phyloP scores from a whole-genome alignment of 2,797 vertebrate genomes.

The Caiman crocodilus region DNA sequence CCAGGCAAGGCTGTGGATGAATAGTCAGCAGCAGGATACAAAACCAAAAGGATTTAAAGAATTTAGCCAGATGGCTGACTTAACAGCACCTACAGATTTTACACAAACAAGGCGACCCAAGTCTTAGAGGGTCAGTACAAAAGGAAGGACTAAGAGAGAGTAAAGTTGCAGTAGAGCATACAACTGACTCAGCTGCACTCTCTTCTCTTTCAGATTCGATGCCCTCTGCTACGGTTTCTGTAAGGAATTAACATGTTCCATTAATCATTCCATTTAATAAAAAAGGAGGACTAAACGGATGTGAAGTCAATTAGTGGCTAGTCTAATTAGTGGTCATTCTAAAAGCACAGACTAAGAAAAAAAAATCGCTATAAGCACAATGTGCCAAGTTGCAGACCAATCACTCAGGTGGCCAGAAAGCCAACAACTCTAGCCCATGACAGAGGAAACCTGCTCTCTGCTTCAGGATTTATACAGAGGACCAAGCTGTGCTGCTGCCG shows the following conservation, averaged over 20 bases:
- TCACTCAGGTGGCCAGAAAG: conserved; percentile 6
- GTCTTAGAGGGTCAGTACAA: background rate
- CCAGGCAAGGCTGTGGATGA: fast-evolving
- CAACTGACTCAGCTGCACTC: conserved; percentile 13
- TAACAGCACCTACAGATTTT: background rate
- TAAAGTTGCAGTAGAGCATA: background rate
- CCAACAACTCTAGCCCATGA: conserved; percentile 1
- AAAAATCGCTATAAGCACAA: background rate
- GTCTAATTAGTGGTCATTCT: too few species aligned
- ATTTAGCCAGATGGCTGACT: conserved; percentile 23
- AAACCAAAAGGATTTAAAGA: background rate
- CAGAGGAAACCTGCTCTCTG: background rate
- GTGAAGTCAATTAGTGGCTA: too few species aligned
- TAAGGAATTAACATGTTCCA: background rate
- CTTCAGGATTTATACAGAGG: background rate
- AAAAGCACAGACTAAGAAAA: background rate
- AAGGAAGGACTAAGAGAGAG: background rate
- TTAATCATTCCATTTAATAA: background rate
- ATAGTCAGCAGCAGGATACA: background rate
- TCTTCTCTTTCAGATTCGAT: background rate
- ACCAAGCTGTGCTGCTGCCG: background rate
- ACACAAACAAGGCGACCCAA: background rate
- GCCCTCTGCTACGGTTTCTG: background rate
- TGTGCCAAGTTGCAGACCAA: background rate
- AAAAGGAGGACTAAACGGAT: background rate